Conservation (phyloP, 2,888 invertebrate species). For the Proisotoma minuta region DNA sequence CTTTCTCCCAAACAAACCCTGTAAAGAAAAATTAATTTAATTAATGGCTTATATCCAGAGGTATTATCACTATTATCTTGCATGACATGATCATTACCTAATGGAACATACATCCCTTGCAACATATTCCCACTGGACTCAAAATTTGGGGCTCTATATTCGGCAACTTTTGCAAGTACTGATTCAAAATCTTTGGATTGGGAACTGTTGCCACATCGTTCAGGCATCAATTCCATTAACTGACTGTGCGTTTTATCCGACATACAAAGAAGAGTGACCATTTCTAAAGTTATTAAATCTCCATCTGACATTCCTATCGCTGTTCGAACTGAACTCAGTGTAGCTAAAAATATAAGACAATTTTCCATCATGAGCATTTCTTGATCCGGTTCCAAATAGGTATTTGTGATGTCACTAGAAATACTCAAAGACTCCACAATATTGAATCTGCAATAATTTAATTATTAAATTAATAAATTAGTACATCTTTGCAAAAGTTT, state of each 20-base stretch:
- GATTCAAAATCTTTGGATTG: conserved; percentile 79
- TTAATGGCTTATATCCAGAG: no score
- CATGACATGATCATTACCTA: no score
- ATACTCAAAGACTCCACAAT: conserved; percentile 73
- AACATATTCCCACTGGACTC: conserved; percentile 67
- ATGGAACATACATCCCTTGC: conserved; percentile 82
- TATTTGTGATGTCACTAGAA: conserved; percentile 62
- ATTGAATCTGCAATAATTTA: conserved; percentile 63
- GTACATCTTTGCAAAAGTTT: conserved; percentile 1
- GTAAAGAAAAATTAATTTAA: neutral
- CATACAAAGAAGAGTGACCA: conserved; percentile 87
- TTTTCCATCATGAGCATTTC: conserved; percentile 89
- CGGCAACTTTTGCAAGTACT: conserved; percentile 72
- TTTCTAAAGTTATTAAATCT: conserved; percentile 74
- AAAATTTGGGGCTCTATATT: conserved; percentile 81
- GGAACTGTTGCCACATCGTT: conserved; percentile 79
- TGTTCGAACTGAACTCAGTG: conserved; percentile 78
- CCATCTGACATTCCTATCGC: conserved; percentile 69
- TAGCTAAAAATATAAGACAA: conserved; percentile 82
- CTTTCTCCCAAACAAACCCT: conserved; percentile 75
- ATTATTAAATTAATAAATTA: neutral
- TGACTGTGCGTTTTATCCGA: conserved; percentile 94
- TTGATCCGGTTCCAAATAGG: conserved; percentile 67
- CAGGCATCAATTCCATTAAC: conserved; percentile 90
- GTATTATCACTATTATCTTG: no score